Conservation (phyloP, 2,113 vertebrate species). For the Neofelis nebulosa region DNA sequence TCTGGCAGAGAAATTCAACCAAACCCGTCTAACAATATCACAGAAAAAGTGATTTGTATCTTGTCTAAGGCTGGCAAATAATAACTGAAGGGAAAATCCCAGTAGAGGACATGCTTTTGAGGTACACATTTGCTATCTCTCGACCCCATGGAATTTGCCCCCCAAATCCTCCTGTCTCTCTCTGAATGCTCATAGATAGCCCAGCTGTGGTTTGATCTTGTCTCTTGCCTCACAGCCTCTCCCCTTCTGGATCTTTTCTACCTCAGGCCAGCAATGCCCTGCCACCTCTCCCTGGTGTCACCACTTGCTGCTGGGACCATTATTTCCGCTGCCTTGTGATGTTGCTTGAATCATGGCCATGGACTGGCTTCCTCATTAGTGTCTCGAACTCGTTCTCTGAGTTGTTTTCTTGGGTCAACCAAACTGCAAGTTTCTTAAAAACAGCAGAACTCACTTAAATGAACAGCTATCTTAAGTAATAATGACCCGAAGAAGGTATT, state of each 20-base stretch:
- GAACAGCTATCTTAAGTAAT: neutral
- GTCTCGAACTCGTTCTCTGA: neutral
- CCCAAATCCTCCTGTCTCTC: neutral
- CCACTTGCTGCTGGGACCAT: neutral
- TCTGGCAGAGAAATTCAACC: neutral
- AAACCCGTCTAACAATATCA: neutral
- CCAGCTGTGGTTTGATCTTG: neutral
- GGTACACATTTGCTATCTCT: neutral
- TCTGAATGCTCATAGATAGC: neutral
- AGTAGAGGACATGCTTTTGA: neutral
- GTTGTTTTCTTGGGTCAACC: neutral
- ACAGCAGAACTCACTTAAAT: neutral
- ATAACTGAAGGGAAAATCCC: neutral
- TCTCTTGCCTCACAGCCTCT: neutral
- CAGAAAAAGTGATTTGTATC: neutral
- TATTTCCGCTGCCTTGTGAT: neutral
- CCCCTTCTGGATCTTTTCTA: neutral
- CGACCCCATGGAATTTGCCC: neutral
- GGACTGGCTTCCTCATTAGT: neutral
- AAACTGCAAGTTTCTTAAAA: neutral
- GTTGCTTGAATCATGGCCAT: neutral
- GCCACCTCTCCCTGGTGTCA: neutral
- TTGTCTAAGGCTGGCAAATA: neutral
- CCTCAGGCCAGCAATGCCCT: neutral
- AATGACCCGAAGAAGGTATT: neutral